Evolutionary conservation across 2,888 invertebrate species (phyloP).

Genomic region (Digitonthophagus gazella): DNA sequence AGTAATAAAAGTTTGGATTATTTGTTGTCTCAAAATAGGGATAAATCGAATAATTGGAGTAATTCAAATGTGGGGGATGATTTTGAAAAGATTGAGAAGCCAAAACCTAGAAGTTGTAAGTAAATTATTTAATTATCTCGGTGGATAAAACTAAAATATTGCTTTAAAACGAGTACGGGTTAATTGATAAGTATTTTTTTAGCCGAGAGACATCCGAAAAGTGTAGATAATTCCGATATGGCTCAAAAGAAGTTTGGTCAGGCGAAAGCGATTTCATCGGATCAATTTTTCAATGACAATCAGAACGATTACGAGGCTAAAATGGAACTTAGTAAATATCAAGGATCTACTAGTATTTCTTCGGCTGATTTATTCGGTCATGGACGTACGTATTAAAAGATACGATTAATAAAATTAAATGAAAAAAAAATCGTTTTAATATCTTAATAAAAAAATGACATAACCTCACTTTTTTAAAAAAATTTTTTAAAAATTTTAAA

Average conservation of each 20-base stretch:
- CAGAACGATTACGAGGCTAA: slow-evolving; percentile 58
- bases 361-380: slow-evolving; percentile 88
- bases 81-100: slow-evolving; percentile 8
- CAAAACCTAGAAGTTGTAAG: slow-evolving; percentile 7
- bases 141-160: not conserved
- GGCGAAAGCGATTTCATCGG: slow-evolving; percentile 97
- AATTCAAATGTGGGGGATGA: slow-evolving; percentile 1
- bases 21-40: slow-evolving; percentile 36
- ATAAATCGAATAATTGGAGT: slow-evolving; percentile 34
- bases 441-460: no score
- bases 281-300: slow-evolving; percentile 87
- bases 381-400: no score
- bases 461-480: no score
- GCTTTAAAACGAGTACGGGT: not conserved
- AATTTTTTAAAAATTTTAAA: no score
- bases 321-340: slow-evolving; percentile 70
- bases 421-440: no score
- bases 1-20: slow-evolving; percentile 37
- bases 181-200: not conserved
- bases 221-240: slow-evolving; percentile 46
- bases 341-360: slow-evolving; percentile 92
- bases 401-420: no score
- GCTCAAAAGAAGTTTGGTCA: slow-evolving; percentile 95
- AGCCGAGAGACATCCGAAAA: slow-evolving; percentile 23
- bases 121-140: not conserved